Base-by-base conservation (phyloP, 2,888 invertebrate species). In the Halictus ligatus region DNA sequence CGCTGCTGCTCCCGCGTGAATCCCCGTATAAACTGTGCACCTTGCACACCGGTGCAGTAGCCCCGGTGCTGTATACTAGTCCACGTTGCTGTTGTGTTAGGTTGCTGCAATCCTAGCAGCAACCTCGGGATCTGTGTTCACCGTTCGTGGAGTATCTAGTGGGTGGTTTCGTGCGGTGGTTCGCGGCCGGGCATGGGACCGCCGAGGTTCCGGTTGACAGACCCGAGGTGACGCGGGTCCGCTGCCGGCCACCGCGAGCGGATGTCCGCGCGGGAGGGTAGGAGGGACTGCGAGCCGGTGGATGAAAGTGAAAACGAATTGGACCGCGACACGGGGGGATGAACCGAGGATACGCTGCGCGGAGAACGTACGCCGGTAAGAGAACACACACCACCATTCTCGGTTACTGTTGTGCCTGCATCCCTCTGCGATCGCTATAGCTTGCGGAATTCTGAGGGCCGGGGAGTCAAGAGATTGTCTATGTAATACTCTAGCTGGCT, bases 261-360 rank as follows among this genome's bases (percentile, higher is more conserved):
- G 78, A 84, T 84, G 78, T 74, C 71, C 84, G 74, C 84, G 78
- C 72, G 84, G 74, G 80, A 78, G 78, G 67, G 77, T 60, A 75
- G 86, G 83, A 82, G 88, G 80, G 79, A 78, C 71, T 78, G 46
- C 78, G 81, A 81, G 86, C 83, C 84, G 87, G 72, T 87, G 89
- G 89, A 91, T 86, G 90, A 91, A 91, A 91, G 90, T 91, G 91
- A 91, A 90, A 91, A 89, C 89, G 89, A 75, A 80, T 83, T 79
- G 85, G 76, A 74, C 80, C 80, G 74, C 74, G 54, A 80, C 71
- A 80, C 72, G 81, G 79, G 76, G 83, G 84, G 86, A 88, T 78
- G 86, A 77, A 72, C 75, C 76, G 81, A 82, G 89, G 86, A 85
- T 89, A 88, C 84, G 88, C 84, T 85, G 87, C 79, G 81, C 78